Base-by-base conservation (phyloP, 2,888 invertebrate species). In the Villa cingulata region DNA sequence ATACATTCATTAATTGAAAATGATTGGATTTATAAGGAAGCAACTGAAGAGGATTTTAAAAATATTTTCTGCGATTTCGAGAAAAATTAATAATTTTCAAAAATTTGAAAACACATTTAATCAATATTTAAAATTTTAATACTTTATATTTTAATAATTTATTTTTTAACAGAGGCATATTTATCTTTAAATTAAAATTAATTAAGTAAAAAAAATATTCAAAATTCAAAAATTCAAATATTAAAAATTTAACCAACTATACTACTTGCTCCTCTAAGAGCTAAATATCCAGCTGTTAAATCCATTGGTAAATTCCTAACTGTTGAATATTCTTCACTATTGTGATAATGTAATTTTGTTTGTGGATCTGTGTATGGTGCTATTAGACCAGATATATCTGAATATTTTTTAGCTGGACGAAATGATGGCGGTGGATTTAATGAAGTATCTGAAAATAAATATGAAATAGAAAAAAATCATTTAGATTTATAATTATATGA, bases 341-440 rank as follows among this genome's bases (percentile, higher is more conserved):
- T 86, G 43, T 87, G 81, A 64, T 82, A 95, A 54, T 83, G 77
- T 7, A 95, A 71, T 63, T 91, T 88, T 1, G 88, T 90, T 62
- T 89, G 88, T 4, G 94, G 87, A 71, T 94, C 92, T 54, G 86
- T 84, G 60, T 94, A 95, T 15, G 83, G 83, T 20, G 91, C 86
- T 39, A 83, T 81, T 32, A 92, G 68, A 0, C 92, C 92, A 46
- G 90, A 90, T 53, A 94, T 81, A 62, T 94, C 94, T 0, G 92
- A 94, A 66, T 94, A 94, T 60, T 92, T 94, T 62, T 91, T 91
- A 0, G 87, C 81, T 5, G 94, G 94, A 62, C 81, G 82, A 62
- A 92, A 86, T 36, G 90, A 86, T 37, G 92, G 91, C 14, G 91
- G 91, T 23, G 91, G 89, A 68, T 91, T 91, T 53, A 94, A 82